Base-by-base conservation (phyloP, 1,140 invertebrate genomes). In the Calycopis cecrops region DNA sequence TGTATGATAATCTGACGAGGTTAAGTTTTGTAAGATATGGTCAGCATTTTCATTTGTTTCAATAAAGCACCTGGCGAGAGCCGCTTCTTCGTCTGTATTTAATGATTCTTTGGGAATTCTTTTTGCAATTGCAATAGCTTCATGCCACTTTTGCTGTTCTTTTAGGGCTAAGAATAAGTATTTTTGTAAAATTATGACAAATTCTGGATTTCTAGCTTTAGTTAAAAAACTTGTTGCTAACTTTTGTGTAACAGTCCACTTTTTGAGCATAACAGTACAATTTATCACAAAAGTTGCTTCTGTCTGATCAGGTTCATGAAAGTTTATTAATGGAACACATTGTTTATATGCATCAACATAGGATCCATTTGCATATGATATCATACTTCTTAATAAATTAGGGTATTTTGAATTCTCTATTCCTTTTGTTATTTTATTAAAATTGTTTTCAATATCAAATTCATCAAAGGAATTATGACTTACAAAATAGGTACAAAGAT, bases 311-410 rank as follows among this genome's bases (percentile, higher is more conserved):
- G 74, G 63, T 60, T 84, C 69, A 37, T 79, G 69, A 55, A 80
- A 85, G 57, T 85, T 80, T 33, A 85, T 57, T 47, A 86, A 57
- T 37, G 79, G 79, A 11, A 84, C 65, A 76, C 71, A 81, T 58
- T 75, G 67, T 62, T 84, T 86, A 56, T 84, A 89, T 3, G 92
- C 88, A 59, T 90, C 81, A 7, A 91, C 65, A 59, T 88, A 89
- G 60, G 90, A 86, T 9, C 85, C 72, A 37, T 87, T 73, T 34
- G 87, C 72, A 74, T 86, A 91, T 9, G 83, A 71, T 86, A 86
- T 69, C n/a, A 92, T 86, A 33, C 90, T 90, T 79, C 90, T 90
- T 37, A 92, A 87, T n/a, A 93, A 78, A 14, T 89, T 65, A 10
- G 84, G 92, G 62, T 91, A 86, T 70, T 89, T 88, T 0, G 91